These are phyloP conservation scores for Hirundo rustica DNA, from an alignment of 2,797 vertebrate species.

Conservation along the genomic window DNA sequence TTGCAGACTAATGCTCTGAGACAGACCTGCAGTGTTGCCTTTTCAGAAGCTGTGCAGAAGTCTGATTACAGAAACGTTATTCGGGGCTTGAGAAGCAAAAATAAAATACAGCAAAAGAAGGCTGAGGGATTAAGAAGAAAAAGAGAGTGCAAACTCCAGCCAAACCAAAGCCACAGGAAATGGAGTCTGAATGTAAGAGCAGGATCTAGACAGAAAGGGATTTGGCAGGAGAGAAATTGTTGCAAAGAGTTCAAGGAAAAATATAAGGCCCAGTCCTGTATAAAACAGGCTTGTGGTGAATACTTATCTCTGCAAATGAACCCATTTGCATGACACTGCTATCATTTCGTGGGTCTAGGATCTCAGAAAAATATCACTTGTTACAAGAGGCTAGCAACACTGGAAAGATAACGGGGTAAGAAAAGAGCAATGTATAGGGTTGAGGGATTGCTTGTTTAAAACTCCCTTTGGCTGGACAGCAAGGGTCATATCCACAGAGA, in stretches of 20 bases:
- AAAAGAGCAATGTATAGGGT: not conserved
- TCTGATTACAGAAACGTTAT: not conserved
- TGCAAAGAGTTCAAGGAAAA: not conserved
- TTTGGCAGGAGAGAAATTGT: constrained; percentile 8
- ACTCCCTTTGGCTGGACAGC: not conserved
- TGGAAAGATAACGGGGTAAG: not conserved
- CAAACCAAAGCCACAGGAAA: constrained; percentile 65
- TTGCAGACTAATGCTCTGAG: not conserved
- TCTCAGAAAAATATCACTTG: not conserved
- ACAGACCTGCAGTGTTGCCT: not conserved
- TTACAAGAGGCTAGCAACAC: not conserved
- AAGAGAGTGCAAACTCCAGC: not conserved
- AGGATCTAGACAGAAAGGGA: constrained; percentile 36
- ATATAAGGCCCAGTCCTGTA: not conserved
- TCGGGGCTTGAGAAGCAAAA: not conserved
- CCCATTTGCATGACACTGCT: not conserved
- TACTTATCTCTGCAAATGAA: not conserved
- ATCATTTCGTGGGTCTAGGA: not conserved
- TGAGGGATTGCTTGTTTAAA: not conserved
- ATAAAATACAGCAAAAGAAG: constrained; percentile 24
- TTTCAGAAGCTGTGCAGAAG: not conserved
- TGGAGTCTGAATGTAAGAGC: constrained; percentile 31
- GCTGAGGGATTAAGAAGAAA: constrained; percentile 31
- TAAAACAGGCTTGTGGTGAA: rapidly evolving
- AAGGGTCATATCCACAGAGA: not conserved